phyloP scores from a whole-genome alignment of 92 coral and sea anemone genomes.

The Metridium senile region DNA sequence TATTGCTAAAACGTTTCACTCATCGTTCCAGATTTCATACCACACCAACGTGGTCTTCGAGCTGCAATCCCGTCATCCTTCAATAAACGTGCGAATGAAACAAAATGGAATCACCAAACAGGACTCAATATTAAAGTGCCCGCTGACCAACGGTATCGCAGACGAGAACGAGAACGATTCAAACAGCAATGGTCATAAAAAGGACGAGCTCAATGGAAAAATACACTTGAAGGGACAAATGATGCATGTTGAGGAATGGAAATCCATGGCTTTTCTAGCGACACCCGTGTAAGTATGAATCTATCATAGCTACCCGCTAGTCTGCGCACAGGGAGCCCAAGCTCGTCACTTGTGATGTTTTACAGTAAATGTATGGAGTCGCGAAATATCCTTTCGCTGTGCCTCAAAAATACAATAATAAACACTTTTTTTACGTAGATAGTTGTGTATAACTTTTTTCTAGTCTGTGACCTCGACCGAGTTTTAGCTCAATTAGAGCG shows the following conservation, averaged over 20 bases:
- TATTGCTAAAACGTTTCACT: no score
- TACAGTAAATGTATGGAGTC: no score
- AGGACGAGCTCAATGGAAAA: slow-evolving; percentile 14
- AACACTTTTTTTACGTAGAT: no score
- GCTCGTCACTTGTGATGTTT: no score
- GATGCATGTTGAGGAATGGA: slow-evolving; percentile 85
- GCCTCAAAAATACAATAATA: no score
- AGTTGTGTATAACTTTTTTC: no score
- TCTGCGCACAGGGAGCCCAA: no score
- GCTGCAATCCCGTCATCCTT: slow-evolving; percentile 57
- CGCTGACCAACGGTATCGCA: neutral
- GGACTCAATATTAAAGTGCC: slow-evolving; percentile 3
- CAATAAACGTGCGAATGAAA: slow-evolving; percentile 14
- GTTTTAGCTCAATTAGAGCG: no score
- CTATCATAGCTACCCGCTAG: no score
- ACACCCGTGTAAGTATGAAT: slow-evolving; percentile 77
- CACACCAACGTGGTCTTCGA: slow-evolving; percentile 90
- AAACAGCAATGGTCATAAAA: neutral
- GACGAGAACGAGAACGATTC: neutral
- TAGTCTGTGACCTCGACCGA: no score
- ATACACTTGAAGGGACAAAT: slow-evolving; percentile 88
- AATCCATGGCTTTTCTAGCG: slow-evolving; percentile 78
- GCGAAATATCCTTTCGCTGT: no score
- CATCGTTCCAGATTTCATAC: slow-evolving; percentile 44
- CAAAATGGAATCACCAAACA: slow-evolving; percentile 13